Conservation (phyloP, 1,140 invertebrate genomes). For the Campoletis sonorensis region DNA sequence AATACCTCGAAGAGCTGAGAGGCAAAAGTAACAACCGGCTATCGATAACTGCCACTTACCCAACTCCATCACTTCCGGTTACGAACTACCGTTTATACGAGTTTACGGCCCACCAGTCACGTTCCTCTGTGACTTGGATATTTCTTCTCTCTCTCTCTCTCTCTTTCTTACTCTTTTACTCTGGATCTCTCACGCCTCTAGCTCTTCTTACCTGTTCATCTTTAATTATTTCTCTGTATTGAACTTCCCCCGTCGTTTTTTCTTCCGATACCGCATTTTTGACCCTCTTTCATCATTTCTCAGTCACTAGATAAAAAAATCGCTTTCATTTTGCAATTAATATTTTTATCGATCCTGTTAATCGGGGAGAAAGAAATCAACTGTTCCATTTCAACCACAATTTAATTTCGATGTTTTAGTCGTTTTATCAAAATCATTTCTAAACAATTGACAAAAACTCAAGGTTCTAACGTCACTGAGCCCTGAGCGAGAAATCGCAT, state of each 20-base stretch:
- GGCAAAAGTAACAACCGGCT: slow-evolving; percentile 62
- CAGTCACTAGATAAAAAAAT: not conserved
- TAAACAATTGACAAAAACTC: too few species aligned
- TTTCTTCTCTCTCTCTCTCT: slow-evolving; percentile 25
- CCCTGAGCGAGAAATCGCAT: not conserved
- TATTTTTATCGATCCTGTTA: not conserved
- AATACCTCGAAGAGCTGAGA: slow-evolving; percentile 46
- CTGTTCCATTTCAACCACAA: too few species aligned
- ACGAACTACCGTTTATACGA: slow-evolving; percentile 66
- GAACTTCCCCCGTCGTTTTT: not conserved
- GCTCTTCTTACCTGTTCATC: not conserved
- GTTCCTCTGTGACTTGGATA: slow-evolving; percentile 27
- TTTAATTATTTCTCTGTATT: slow-evolving; percentile 39
- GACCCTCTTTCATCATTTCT: too few species aligned
- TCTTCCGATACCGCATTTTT: not conserved
- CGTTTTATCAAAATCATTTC: too few species aligned
- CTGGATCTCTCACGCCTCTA: not conserved
- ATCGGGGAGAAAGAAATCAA: too few species aligned
- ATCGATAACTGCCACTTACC: slow-evolving; percentile 71
- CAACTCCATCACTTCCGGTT: slow-evolving; percentile 71
- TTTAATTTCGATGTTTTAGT: too few species aligned
- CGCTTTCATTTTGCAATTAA: not conserved
- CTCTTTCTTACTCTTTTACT: not conserved
- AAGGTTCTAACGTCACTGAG: too few species aligned
- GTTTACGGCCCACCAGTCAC: slow-evolving; percentile 65